Base-by-base conservation (phyloP, 1,140 invertebrate species). In the Eurosta solidaginis region DNA sequence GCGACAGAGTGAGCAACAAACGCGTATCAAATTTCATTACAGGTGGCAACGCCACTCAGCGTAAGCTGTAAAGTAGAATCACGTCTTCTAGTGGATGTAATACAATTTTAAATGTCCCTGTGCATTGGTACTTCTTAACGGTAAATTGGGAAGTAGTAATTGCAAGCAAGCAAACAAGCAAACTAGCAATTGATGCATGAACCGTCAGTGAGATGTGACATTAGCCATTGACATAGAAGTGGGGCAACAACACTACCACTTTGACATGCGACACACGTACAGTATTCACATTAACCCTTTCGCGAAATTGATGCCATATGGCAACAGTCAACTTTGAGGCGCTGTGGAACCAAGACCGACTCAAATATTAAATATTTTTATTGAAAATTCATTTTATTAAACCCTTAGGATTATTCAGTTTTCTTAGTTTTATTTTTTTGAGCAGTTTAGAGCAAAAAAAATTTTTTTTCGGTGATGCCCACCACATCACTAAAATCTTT, bases 61-160 rank as follows among this genome's bases (percentile, higher is more conserved):
- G n/a, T n/a, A 33, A 22, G 22, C n/a, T 52, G 17, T 17, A 68
- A 68, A 68, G 2, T 27, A 33, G 59, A 68, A 68, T 68, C 59
- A 68, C 59, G 59, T 68, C 59, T 68, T 68, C 59, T 36, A 68
- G 33, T 22, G 59, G 59, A 17, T 68, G 59, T 68, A 68, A 68
- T 68, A 68, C 36, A 68, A 68, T 68, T 68, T 68, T 68, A 68
- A 68, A 68, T 68, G 59, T 33, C 33, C 59, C 27, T 68, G 36
- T 68, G 27, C 59, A 40, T 40, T 40, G 59, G n/a, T 40, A 68
- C 59, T 68, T 40, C 59, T 68, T 36, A 29, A 68, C n/a, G 59
- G 33, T 68, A 36, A 68, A 68, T 68, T 68, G 59, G 22, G 33
- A 68, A 68, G 33, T n/a, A n/a, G n/a, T n/a, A n/a, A n/a, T n/a